Evolutionary conservation across 2,797 vertebrate species (phyloP).

Genomic region (Muraenolepis orangiensis): DNA sequence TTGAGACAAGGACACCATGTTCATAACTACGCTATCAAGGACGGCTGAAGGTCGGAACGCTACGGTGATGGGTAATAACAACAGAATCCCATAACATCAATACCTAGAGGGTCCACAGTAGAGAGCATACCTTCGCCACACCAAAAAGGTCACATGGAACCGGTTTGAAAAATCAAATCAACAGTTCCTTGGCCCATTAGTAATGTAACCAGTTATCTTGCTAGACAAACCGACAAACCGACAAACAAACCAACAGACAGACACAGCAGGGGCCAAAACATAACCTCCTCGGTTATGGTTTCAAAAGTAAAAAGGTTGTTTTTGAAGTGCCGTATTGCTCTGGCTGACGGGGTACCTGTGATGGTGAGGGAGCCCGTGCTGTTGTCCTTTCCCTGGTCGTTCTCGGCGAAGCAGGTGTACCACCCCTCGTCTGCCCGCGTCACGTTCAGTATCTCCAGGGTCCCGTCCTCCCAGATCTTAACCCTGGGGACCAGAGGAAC

Average conservation of each 20-base stretch:
- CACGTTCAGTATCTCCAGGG: conserved; percentile 90
- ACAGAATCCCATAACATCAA: too few species aligned
- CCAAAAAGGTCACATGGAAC: too few species aligned
- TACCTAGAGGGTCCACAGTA: too few species aligned
- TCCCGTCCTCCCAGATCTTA: conserved; percentile 90
- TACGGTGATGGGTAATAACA: neutral
- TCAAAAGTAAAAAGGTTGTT: too few species aligned
- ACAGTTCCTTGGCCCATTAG: too few species aligned
- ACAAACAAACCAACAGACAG: too few species aligned
- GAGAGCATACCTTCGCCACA: too few species aligned
- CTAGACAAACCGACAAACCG: too few species aligned
- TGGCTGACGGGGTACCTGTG: conserved; percentile 75
- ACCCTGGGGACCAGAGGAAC: conserved; percentile 68
- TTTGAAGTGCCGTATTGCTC: neutral
- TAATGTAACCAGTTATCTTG: too few species aligned
- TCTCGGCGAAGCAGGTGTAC: conserved; percentile 95
- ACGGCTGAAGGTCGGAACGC: conserved; percentile 39
- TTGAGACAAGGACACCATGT: conserved; percentile 22
- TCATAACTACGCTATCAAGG: conserved; percentile 32
- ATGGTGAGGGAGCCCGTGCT: conserved; percentile 85
- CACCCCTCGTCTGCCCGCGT: conserved; percentile 83
- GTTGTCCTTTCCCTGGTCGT: conserved; percentile 90
- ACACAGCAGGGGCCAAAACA: too few species aligned
- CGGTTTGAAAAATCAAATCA: too few species aligned
- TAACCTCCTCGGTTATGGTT: too few species aligned